phyloP scores from a whole-genome alignment of 2,888 invertebrate genomes.

The Platycnemis pennipes region DNA sequence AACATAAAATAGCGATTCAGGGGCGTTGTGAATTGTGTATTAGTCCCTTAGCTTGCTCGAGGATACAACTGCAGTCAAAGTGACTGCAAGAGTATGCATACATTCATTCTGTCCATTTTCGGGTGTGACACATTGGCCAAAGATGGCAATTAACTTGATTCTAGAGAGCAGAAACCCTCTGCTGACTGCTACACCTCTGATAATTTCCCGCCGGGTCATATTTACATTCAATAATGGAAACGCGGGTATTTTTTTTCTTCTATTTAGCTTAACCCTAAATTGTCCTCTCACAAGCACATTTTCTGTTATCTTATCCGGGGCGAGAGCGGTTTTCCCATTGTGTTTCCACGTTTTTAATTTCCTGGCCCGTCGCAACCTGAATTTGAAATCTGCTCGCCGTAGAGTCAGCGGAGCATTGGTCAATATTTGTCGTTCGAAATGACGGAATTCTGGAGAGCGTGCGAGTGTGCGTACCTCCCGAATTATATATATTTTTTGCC shows the following conservation, averaged over 20 bases:
- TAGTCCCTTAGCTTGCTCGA: background rate
- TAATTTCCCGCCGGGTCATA: background rate
- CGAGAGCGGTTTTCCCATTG: background rate
- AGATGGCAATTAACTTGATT: background rate
- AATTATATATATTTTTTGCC: background rate
- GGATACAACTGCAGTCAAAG: background rate
- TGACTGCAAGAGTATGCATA: background rate
- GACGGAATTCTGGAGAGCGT: slow-evolving; percentile 56
- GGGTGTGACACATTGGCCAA: background rate
- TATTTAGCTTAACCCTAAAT: slow-evolving; percentile 36
- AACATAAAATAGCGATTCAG: no score
- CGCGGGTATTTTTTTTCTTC: background rate
- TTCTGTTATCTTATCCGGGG: slow-evolving; percentile 24
- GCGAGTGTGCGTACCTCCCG: background rate
- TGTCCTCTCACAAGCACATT: slow-evolving; percentile 1
- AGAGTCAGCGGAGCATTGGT: slow-evolving; percentile 34
- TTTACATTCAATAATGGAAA: slow-evolving; percentile 32
- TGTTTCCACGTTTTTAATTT: slow-evolving; percentile 18
- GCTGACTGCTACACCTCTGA: background rate
- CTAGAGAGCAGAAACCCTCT: background rate
- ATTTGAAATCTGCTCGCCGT: slow-evolving; percentile 18
- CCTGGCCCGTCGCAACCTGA: background rate
- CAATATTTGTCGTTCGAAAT: slow-evolving; percentile 62
- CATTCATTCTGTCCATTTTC: background rate
- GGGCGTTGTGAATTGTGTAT: background rate